Base-by-base conservation (phyloP, 2,113 vertebrate genomes). In the Elachura formosa region DNA sequence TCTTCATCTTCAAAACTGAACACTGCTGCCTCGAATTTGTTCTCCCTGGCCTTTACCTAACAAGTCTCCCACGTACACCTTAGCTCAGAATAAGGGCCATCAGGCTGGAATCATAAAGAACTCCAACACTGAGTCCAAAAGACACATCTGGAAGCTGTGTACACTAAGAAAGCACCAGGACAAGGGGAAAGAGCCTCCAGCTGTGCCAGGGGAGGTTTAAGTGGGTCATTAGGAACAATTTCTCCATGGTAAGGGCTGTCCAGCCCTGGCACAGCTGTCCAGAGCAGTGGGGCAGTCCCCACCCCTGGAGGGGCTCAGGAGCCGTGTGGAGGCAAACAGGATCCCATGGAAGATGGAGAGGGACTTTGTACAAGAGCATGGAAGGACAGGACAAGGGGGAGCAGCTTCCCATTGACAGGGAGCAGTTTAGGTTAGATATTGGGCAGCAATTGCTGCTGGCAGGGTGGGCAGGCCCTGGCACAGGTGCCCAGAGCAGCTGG, bases 141-240 rank as follows among this genome's bases (percentile, higher is more conserved):
- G 43, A 58, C 31, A 48, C 0, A 0, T 26, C 36, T 56, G 22
- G 40, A 49, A 86, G 18, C 21, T 2, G 2, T 7, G 36, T 41
- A 62, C 12, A 26, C 11, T 19, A 41, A 11, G 15, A 48, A 41
- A 54, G 38, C 0, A 0, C 40, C 11, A 40, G 46, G n/a, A 51
- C 9, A 46, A 75, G 29, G 38, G 46, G 4, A 34, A 59, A 61
- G 0, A 0, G 29, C 45, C 46, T 34, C 24, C 18, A 6, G 46
- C 0, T 67, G 46, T 34, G 45, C 38, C 34, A 40, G n/a, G n/a
- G 21, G 21, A 61, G 29, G 15, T 59, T 67, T 18, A 24, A 46
- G 29, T 6, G 25, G 52, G 38, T 14, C 54, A 25, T 40, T 3
- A 26, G n/a, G 52, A 61, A 52, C 2, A 45, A 15, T 19, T 61